Evolutionary conservation across 2,113 vertebrate genomes (phyloP).

Genomic region (Morphnarchus princeps): DNA sequence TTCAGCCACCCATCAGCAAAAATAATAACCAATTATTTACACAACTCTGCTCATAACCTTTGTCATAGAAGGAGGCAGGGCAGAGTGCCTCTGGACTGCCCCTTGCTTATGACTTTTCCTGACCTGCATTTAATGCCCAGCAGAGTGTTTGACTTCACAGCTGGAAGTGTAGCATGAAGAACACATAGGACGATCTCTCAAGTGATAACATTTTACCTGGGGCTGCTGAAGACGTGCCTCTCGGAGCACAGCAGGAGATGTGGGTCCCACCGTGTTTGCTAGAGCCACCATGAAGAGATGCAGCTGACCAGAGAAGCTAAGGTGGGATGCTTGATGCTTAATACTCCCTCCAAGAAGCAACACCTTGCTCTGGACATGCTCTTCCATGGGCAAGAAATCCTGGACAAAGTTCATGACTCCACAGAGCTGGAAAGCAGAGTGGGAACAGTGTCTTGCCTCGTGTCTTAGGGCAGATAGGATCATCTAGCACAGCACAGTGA

Average conservation of each 20-base stretch:
- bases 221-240: not conserved
- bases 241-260: not conserved
- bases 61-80: not conserved
- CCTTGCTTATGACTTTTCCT: not conserved
- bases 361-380: not conserved
- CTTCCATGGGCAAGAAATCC: not conserved
- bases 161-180: not conserved
- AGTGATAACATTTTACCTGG: not conserved
- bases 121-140: not conserved
- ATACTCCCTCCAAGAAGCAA: not conserved
- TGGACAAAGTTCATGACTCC: not conserved
- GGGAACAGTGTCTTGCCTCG: not conserved
- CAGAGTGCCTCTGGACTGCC: not conserved
- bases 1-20: not conserved
- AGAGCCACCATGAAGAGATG: not conserved
- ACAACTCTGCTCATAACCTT: not conserved
- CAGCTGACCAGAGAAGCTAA: not conserved
- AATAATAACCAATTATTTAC: not conserved
- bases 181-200: not conserved
- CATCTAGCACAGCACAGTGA: not conserved
- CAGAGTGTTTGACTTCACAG: not conserved
- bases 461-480: not conserved
- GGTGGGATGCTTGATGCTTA: not conserved
- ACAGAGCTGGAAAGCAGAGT: not conserved
- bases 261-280: not conserved